phyloP scores from a whole-genome alignment of 2,888 invertebrate species.

The Villa cingulata region DNA sequence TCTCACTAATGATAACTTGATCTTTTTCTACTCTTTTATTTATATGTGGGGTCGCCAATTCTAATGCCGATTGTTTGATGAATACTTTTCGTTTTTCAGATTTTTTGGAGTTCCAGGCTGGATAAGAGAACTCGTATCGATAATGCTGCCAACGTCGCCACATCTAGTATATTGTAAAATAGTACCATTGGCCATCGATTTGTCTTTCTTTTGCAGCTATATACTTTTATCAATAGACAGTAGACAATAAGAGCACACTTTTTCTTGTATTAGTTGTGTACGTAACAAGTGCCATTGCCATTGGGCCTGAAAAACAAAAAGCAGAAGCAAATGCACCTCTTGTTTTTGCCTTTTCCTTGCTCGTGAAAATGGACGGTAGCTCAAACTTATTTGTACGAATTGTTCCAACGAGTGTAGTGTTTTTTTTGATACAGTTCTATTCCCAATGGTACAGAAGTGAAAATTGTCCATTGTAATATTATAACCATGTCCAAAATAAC shows the following conservation, averaged over 20 bases:
- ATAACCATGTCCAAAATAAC: background rate
- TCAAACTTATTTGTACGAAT: constrained; percentile 1
- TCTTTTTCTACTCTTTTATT: background rate
- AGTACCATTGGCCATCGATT: constrained; percentile 16
- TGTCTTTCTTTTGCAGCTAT: constrained; percentile 13
- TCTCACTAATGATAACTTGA: no score
- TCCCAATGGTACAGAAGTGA: background rate
- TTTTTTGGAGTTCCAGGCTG: no score
- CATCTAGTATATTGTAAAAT: constrained; percentile 11
- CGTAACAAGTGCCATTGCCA: background rate
- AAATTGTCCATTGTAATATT: constrained; percentile 4
- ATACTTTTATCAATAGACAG: constrained; percentile 12
- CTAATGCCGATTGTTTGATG: background rate
- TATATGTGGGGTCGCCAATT: background rate
- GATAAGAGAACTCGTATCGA: background rate
- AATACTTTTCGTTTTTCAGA: no score
- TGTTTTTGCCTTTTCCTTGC: background rate
- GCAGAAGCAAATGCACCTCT: background rate
- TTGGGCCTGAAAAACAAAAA: constrained; percentile 3
- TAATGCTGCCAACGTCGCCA: background rate
- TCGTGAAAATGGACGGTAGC: background rate
- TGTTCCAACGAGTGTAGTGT: background rate
- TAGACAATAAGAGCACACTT: constrained; percentile 5
- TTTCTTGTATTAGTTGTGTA: constrained; percentile 7
- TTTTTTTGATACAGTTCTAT: background rate